phyloP scores from a whole-genome alignment of 2,888 invertebrate species.

The Leptinotarsa juncta region DNA sequence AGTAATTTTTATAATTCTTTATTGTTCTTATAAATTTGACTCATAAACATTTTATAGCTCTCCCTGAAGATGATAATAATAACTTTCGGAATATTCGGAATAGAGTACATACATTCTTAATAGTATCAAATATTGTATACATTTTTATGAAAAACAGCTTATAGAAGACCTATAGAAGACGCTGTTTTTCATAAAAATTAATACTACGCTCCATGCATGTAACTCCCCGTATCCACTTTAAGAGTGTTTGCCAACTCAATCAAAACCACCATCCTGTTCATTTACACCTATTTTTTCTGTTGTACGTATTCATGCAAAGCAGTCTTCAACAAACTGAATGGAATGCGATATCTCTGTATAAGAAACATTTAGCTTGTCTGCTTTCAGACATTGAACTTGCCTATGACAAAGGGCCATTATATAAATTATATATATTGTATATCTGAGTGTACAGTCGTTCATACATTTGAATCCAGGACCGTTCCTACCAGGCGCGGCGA shows the following conservation, averaged over 20 bases:
- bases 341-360: constrained; percentile 49
- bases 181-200: no score
- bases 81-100: no score
- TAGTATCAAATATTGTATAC: no score
- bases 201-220: not conserved
- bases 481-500: constrained; percentile 30
- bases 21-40: no score
- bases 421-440: constrained; percentile 55
- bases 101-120: no score
- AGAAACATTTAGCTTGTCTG: constrained; percentile 57
- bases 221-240: not conserved
- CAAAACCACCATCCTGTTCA: constrained; percentile 26
- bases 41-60: no score
- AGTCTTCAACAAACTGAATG: constrained; percentile 50
- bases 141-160: no score
- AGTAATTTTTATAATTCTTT: no score
- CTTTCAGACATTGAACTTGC: constrained; percentile 55
- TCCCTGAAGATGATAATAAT: no score
- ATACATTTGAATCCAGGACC: constrained; percentile 32
- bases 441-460: constrained; percentile 45
- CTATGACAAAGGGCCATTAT: constrained; percentile 56
- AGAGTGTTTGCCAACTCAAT: not conserved
- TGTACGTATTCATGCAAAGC: constrained; percentile 41
- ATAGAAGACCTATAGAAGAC: no score
- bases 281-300: constrained; percentile 42